Evolutionary conservation across 2,797 vertebrate species (phyloP), one percentile per base, ranked within the genome.

Genomic region (Triplophysa yarkandensis): DNA sequence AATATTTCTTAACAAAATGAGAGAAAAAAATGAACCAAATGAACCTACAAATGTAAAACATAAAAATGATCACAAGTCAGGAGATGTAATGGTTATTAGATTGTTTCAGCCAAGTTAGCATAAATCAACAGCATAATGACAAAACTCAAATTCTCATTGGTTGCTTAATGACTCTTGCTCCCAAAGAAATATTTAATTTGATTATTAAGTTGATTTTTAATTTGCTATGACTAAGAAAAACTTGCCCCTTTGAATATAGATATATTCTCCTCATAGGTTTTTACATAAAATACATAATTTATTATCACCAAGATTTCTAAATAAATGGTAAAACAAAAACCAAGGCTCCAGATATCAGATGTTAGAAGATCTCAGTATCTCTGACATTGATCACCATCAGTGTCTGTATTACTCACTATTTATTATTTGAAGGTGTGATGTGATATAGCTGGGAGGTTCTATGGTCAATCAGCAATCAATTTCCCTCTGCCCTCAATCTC

Each of bases 381-480:
- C 32, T 67, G 52, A 66, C 52, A 68, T 21, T 48, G 41, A 48
- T 57, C 9, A 11, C 17, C 44, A 30, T 34, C 34, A 10, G 16
- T 48, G 21, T 68, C 27, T 17, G 17, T 32, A 57, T n/a, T 54
- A 16, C 36, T 57, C 34, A 43, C 44, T 68, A 46, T 54, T 72
- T 68, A 21, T 6, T 3, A 46, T 48, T 21, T 68, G 21, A 41
- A 50, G 28, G 36, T 50, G 16, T 28, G 46, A 63, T 27, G n/a
- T 32, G 58, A 30, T 62, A 65, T 21, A 46, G 52, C 43, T n/a
- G 52, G 41, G 44, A 78, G 54, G 69, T 82, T 27, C 65, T 72
- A n/a, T 64, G 43, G 66, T 68, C 62, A 60, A 76, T 79, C 70
- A 73, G 54, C 74, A 44, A 66, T 68, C 54, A 75, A 67, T 75